Percentiles rank a stretch among this genome's conserved stretches.
Evolutionary conservation across 2,888 invertebrate genomes (phyloP).

Genomic region (Leucoptera coffeella): DNA sequence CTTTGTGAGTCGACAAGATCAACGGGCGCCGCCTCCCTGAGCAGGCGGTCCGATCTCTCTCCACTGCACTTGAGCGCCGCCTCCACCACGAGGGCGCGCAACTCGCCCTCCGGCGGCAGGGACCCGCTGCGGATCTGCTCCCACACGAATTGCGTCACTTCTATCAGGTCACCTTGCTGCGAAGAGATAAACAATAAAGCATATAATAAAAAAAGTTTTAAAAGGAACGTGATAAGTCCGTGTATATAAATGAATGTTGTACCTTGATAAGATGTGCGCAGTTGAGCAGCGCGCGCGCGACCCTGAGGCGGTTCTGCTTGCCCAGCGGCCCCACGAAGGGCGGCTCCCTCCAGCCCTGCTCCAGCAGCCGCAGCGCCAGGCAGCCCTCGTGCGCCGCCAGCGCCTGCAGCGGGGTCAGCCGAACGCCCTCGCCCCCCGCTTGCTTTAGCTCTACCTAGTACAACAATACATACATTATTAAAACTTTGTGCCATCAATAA

Average conservation of each 20-base stretch:
- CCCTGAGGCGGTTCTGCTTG: constrained; percentile 38
- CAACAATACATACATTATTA: too few species aligned
- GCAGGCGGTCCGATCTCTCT: constrained; percentile 29
- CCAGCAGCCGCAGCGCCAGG: constrained; percentile 29
- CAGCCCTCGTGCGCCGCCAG: constrained; percentile 31
- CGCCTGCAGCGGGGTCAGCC: constrained; percentile 21
- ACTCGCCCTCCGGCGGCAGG: constrained; percentile 24
- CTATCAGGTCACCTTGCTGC: constrained; percentile 28
- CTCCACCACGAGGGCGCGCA: constrained; percentile 17
- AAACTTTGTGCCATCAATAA: too few species aligned
- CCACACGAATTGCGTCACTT: constrained; percentile 31
- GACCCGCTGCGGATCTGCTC: constrained; percentile 26
- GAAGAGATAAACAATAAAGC: too few species aligned
- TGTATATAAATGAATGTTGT: too few species aligned
- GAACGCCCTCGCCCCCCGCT: constrained; percentile 8
- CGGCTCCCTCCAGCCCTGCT: constrained; percentile 37
- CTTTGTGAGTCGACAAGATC: constrained; percentile 17
- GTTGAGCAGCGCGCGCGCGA: constrained; percentile 25
- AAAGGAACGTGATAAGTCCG: too few species aligned
- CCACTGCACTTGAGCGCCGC: constrained; percentile 15
- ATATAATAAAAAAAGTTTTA: too few species aligned
- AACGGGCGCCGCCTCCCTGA: constrained; percentile 14
- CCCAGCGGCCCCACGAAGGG: constrained; percentile 44
- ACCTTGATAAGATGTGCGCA: constrained; percentile 12
- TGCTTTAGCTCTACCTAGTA: too few species aligned